Evolutionary conservation across 2,797 vertebrate species (phyloP).

Genomic region (Chromis chromis): DNA sequence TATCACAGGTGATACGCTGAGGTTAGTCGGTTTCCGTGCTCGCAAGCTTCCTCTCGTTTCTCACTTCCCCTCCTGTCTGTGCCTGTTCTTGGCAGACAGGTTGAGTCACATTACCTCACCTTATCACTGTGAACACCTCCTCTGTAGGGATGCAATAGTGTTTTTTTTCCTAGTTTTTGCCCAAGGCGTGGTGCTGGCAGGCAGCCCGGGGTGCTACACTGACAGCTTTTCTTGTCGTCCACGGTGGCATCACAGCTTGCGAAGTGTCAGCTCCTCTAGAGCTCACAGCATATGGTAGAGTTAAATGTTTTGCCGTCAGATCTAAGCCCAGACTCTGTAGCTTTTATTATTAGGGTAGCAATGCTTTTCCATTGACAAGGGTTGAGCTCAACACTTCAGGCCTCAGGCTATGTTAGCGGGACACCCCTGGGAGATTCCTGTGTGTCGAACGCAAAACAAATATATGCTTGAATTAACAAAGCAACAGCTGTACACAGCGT

Average conservation of each 20-base stretch:
- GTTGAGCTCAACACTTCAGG: not conserved
- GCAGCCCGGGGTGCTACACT: not conserved
- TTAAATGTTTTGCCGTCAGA: conserved; percentile 19
- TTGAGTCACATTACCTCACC: conserved; percentile 66
- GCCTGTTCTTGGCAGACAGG: conserved; percentile 68
- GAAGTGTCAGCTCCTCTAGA: conserved; percentile 13
- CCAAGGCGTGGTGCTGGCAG: conserved; percentile 47
- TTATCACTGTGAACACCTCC: conserved; percentile 6
- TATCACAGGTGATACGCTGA: conserved; percentile 64
- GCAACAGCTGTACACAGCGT: conserved; percentile 14
- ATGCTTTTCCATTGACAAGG: conserved; percentile 21
- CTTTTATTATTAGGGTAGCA: conserved; percentile 18
- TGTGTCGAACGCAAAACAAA: conserved; percentile 57
- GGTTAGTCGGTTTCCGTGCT: conserved; percentile 75
- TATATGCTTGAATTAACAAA: conserved; percentile 46
- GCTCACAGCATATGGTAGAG: conserved; percentile 37
- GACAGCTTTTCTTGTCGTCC: conserved; percentile 19
- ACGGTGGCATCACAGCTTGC: conserved; percentile 5
- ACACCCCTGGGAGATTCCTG: conserved; percentile 29
- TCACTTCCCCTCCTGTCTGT: conserved; percentile 61
- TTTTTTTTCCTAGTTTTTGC: conserved; percentile 10
- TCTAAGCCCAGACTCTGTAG: conserved; percentile 14
- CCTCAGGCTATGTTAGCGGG: conserved; percentile 17
- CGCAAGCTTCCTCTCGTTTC: conserved; percentile 63
- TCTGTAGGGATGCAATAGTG: not conserved